Evolutionary conservation across 1,140 invertebrate species (phyloP), one percentile per base, ranked within the genome.

Genomic region (Pogonomyrmex californicus): DNA sequence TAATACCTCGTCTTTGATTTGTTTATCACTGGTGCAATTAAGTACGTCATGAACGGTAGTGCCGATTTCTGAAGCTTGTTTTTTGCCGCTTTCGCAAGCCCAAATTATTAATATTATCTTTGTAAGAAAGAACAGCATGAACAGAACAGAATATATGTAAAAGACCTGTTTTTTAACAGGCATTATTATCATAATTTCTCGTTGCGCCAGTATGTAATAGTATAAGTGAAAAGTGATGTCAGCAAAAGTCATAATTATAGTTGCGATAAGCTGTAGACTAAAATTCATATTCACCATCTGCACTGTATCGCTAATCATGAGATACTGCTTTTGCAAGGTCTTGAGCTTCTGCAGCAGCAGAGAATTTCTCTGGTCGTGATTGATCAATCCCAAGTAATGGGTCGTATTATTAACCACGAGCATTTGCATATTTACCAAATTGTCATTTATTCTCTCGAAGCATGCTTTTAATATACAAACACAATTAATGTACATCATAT

Each of bases 401-500:
- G 23, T 6, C 5, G 47, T 87, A 1, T 92, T 88, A 0, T n/a
- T 86, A 2, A 88, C 0, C 1, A 91, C 47, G 0, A 14, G 17
- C 0, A 1, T 68, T 68, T 33, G 41, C 41, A 68, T 12, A 1
- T 68, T 1, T 6, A 3, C 1, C 38, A 68, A 5, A 12, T 30
- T 47, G 12, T 30, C 41, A 30, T 68, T 68, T 4, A 68, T 68
- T 6, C 4, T 17, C 0, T 68, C 47, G 23, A 68, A 68, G 47
- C 41, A 68, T 1, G 65, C 9, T 2, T 68, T 68, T 68, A 68
- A 30, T 30, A 68, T 23, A 47, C 65, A 68, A 68, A 68, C 10
- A 68, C 65, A 94, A 49, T 95, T 91, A 1, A 91, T 86, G 63
- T 95, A 95, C 0, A 93, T 79, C 33, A 88, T 92, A 76, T 94